Conservation (phyloP, 2,113 vertebrate genomes). For the Hydropotes inermis region DNA sequence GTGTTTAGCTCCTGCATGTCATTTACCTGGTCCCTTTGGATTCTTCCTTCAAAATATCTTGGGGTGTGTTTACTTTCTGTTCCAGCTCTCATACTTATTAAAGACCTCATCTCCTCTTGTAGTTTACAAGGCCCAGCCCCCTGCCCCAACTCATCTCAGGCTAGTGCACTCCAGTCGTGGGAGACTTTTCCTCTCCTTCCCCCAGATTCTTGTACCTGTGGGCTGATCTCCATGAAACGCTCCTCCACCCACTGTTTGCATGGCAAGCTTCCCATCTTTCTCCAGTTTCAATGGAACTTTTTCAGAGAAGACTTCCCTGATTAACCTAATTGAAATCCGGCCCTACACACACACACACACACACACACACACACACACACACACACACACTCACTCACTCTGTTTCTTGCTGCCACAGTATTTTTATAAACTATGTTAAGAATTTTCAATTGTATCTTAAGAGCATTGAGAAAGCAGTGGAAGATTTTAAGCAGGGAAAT, state of each 20-base stretch:
- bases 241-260: neutral
- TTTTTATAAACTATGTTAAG: conserved; percentile 15
- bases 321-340: neutral
- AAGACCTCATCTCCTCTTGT: neutral
- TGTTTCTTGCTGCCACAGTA: neutral
- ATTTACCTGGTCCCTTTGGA: neutral
- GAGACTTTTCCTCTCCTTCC: neutral
- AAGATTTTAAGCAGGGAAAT: neutral
- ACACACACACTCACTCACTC: neutral
- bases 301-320: neutral
- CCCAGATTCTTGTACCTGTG: neutral
- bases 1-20: neutral
- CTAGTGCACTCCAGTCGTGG: neutral
- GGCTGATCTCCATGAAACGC: neutral
- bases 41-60: neutral
- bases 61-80: neutral
- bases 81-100: neutral
- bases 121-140: neutral
- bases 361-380: neutral
- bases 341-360: neutral
- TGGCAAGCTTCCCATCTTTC: neutral
- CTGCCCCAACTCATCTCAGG: neutral
- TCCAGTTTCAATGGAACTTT: neutral
- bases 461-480: neutral
- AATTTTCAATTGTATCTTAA: conserved; percentile 19